phyloP scores from a whole-genome alignment of 1,140 invertebrate species.

The Apolygus lucorum region DNA sequence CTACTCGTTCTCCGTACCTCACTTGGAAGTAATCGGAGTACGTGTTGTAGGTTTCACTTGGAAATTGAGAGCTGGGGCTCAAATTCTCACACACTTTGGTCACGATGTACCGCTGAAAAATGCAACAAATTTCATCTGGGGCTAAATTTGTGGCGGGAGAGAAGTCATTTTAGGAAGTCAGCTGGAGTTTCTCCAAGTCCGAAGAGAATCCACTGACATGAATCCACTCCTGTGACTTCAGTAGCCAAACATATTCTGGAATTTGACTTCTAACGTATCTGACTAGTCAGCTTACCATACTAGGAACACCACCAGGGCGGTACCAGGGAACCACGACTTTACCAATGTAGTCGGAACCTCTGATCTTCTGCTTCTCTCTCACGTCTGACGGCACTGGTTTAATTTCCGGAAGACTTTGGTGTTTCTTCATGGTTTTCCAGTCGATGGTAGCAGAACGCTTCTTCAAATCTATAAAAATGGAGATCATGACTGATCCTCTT shows the following conservation, averaged over 20 bases:
- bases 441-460: too few species aligned
- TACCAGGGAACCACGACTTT: constrained; percentile 28
- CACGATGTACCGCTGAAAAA: constrained; percentile 60
- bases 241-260: neutral
- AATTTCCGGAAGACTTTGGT: too few species aligned
- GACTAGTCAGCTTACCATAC: neutral
- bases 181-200: neutral
- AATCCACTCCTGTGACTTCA: too few species aligned
- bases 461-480: too few species aligned
- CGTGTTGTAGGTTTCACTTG: constrained; percentile 58
- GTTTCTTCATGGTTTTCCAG: too few species aligned
- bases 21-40: constrained; percentile 73
- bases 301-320: constrained; percentile 3
- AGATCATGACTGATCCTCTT: too few species aligned
- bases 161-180: neutral
- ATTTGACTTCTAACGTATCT: neutral
- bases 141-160: neutral
- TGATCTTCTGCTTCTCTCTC: neutral
- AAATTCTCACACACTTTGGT: constrained; percentile 70
- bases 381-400: neutral
- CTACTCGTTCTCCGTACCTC: constrained; percentile 63
- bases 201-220: neutral
- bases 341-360: constrained; percentile 2
- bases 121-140: neutral
- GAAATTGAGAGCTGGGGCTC: constrained; percentile 73